These are phyloP conservation scores for Bombus superbus DNA, from an alignment of 1,140 invertebrate genomes.

Conservation along the genomic window DNA sequence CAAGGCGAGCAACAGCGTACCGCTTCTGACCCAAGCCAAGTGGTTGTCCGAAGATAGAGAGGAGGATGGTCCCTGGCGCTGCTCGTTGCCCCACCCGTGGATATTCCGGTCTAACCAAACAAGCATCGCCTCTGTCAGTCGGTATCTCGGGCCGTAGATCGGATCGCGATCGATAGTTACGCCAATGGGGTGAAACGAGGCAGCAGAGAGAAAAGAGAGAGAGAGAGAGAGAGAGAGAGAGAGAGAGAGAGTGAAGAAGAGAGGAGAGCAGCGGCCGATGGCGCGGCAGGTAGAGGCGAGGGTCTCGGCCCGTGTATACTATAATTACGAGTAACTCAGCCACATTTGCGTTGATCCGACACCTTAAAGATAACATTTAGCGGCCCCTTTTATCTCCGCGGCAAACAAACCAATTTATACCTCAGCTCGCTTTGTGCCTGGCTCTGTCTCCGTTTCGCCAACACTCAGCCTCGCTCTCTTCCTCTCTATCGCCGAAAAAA, in stretches of 20 bases:
- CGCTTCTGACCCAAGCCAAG: no score
- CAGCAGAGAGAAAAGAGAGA: slow-evolving; percentile 28
- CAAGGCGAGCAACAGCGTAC: no score
- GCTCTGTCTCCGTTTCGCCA: slow-evolving; percentile 45
- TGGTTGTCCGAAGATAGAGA: neutral
- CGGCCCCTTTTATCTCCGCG: slow-evolving; percentile 83
- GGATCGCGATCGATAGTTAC: slow-evolving; percentile 51
- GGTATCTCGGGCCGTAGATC: slow-evolving; percentile 6
- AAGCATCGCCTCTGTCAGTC: neutral
- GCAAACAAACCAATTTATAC: slow-evolving; percentile 84
- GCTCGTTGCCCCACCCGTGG: neutral
- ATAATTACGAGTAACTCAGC: slow-evolving; percentile 84
- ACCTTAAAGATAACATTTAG: slow-evolving; percentile 84
- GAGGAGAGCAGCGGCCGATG: slow-evolving; percentile 34
- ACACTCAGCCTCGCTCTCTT: neutral
- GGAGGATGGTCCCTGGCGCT: neutral
- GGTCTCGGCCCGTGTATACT: slow-evolving; percentile 80
- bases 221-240: slow-evolving; percentile 17
- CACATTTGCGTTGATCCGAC: slow-evolving; percentile 84
- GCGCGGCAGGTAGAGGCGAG: slow-evolving; percentile 67
- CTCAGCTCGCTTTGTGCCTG: slow-evolving; percentile 79
- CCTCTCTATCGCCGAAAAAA: slow-evolving; percentile 13
- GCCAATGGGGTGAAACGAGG: slow-evolving; percentile 63
- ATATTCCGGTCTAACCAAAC: slow-evolving; percentile 23
- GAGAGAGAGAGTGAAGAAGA: slow-evolving; percentile 17